phyloP scores from a whole-genome alignment of 1,140 invertebrate genomes.

The Olivierus martensii region DNA sequence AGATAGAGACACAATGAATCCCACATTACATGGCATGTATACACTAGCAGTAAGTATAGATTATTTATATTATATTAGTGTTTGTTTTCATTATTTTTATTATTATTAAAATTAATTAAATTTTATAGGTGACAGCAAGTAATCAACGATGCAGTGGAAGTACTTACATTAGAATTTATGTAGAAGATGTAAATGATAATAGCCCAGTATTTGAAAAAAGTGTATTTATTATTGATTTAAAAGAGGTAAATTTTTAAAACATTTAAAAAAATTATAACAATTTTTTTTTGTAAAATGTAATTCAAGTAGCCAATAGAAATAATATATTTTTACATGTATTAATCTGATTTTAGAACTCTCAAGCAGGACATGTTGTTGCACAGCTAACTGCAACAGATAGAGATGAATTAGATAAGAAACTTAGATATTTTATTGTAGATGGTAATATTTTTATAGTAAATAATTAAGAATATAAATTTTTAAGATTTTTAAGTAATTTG shows the following conservation, averaged over 20 bases:
- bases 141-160: constrained; percentile 21
- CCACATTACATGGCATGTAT: constrained; percentile 23
- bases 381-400: constrained; percentile 21
- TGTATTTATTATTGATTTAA: constrained; percentile 22
- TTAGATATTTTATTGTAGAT: constrained; percentile 22
- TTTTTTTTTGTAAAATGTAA: not conserved
- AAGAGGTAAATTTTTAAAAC: constrained; percentile 14
- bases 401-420: constrained; percentile 23
- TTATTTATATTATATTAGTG: too few species aligned
- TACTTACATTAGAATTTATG: constrained; percentile 19
- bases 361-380: constrained; percentile 21
- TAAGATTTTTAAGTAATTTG: not conserved
- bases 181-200: constrained; percentile 60
- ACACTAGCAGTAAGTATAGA: constrained; percentile 18
- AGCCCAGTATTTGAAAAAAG: constrained; percentile 58
- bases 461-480: not conserved
- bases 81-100: too few species aligned
- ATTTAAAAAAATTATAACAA: not conserved
- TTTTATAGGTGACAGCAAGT: constrained; percentile 17
- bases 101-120: too few species aligned
- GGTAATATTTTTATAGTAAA: constrained; percentile 1
- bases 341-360: constrained; percentile 17
- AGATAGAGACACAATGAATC: constrained; percentile 22
- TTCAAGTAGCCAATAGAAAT: not conserved
- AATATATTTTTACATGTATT: not conserved